Percentiles rank a stretch among this genome's conserved stretches.
Conservation (phyloP, 2,797 vertebrate genomes). For the Takifugu rubripes region DNA sequence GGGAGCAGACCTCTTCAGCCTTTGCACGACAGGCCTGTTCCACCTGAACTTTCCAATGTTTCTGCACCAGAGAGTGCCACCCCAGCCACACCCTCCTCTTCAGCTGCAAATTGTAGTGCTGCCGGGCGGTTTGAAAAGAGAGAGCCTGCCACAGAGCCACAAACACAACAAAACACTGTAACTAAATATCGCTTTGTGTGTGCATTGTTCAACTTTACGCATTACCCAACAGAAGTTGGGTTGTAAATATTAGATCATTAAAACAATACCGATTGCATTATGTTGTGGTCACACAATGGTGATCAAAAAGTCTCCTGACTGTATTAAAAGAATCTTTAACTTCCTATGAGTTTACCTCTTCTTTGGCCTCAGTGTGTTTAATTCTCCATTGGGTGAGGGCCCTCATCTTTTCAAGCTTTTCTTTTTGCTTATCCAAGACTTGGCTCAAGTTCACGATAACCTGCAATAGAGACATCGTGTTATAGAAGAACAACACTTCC, state of each 20-base stretch:
- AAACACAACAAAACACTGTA: conserved; percentile 20
- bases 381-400: conserved; percentile 87
- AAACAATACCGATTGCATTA: neutral
- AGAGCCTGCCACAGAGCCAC: conserved; percentile 61
- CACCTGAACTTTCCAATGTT: conserved; percentile 85
- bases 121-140: conserved; percentile 72
- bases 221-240: no score
- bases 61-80: conserved; percentile 81
- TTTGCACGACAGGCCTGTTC: conserved; percentile 84
- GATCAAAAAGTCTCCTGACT: neutral
- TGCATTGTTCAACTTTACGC: no score
- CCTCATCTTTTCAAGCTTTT: conserved; percentile 85
- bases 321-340: neutral
- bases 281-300: neutral
- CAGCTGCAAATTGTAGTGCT: conserved; percentile 79
- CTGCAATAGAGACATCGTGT: conserved; percentile 60
- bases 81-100: conserved; percentile 85
- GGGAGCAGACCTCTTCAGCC: conserved; percentile 87
- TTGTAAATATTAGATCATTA: no score
- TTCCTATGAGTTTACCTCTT: conserved; percentile 73
- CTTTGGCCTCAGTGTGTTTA: conserved; percentile 76
- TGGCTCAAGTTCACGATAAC: conserved; percentile 85
- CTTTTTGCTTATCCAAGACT: conserved; percentile 85
- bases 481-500: no score
- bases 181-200: no score